Conservation (phyloP, 2,797 vertebrate species). For the Loriculus beryllinus region DNA sequence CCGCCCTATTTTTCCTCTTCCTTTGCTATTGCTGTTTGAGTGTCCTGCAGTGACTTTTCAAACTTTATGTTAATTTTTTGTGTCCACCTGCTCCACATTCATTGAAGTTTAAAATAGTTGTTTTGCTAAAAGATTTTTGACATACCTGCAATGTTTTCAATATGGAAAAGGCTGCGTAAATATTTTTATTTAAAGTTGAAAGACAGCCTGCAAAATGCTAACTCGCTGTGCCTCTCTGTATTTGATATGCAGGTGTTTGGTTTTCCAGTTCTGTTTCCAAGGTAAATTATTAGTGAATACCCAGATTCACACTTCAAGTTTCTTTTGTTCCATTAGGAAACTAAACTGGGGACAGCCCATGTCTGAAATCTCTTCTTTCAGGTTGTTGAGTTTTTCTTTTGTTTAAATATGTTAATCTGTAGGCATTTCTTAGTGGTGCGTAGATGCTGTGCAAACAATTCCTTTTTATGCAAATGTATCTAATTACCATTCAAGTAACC, state of each 20-base stretch:
- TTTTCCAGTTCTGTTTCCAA: background rate
- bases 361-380: background rate
- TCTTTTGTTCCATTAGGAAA: background rate
- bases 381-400: background rate
- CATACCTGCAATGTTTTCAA: background rate
- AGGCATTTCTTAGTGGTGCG: background rate
- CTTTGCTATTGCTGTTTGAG: background rate
- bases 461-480: constrained; percentile 7
- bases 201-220: background rate
- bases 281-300: background rate
- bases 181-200: background rate
- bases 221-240: background rate
- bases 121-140: background rate
- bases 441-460: background rate
- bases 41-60: background rate
- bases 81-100: background rate
- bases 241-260: background rate
- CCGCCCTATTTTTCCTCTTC: background rate
- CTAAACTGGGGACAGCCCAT: background rate
- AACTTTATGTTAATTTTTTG: background rate
- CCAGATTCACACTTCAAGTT: background rate
- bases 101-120: background rate
- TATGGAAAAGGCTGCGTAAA: background rate
- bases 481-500: constrained; percentile 14
- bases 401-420: background rate